Evolutionary conservation across 2,888 invertebrate species (phyloP).

Genomic region (Allolobophora icterica): DNA sequence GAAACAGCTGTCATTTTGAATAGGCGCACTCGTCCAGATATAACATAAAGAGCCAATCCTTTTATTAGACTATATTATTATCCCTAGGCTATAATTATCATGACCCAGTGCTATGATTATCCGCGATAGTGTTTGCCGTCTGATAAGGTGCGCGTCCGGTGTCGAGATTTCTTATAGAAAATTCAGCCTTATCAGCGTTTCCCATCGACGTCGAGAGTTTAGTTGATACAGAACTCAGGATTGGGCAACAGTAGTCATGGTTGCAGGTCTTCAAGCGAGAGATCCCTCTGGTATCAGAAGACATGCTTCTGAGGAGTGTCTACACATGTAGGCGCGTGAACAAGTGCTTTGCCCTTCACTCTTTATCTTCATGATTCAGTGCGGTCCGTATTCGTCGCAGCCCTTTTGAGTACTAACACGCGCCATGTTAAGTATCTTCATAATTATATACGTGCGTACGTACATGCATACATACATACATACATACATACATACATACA

Average conservation of each 20-base stretch:
- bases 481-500: too few relatives aligned
- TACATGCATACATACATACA: too few relatives aligned
- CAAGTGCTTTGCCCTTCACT: too few relatives aligned
- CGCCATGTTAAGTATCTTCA: too few relatives aligned
- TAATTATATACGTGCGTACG: too few relatives aligned
- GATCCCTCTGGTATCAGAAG: not conserved
- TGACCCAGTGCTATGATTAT: not conserved
- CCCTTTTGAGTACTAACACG: too few relatives aligned
- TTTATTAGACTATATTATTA: too few relatives aligned
- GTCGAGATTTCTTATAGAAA: not conserved
- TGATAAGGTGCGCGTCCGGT: not conserved
- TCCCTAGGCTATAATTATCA: not conserved
- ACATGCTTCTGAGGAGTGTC: not conserved
- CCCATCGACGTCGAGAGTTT: not conserved
- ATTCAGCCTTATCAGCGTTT: not conserved
- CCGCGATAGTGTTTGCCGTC: not conserved
- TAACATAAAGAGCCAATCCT: not conserved
- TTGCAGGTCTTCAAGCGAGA: not conserved
- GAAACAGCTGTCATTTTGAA: not conserved
- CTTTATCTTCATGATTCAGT: too few relatives aligned
- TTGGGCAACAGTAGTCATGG: not conserved
- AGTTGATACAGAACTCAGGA: not conserved
- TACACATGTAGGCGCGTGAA: too few relatives aligned
- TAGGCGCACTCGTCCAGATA: not conserved
- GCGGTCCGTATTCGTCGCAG: too few relatives aligned